phyloP scores from a whole-genome alignment of 2,113 vertebrate genomes.

The Gnathonemus longibarbis region DNA sequence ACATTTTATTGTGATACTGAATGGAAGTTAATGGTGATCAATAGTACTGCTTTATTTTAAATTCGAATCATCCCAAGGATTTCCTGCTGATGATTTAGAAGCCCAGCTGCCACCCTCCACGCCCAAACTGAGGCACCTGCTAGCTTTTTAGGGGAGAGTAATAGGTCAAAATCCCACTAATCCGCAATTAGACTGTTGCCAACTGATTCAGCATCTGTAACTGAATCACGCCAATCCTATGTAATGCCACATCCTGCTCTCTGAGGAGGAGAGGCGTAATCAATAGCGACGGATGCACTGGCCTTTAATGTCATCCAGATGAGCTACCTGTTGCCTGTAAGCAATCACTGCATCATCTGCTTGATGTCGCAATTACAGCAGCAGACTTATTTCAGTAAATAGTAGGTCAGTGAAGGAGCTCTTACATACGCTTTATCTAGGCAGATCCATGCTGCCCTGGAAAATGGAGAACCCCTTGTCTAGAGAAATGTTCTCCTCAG shows the following conservation, averaged over 20 bases:
- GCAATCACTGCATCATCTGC: not conserved
- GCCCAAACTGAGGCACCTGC: conserved; percentile 34
- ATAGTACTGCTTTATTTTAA: not conserved
- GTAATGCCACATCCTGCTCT: conserved; percentile 37
- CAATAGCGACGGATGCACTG: conserved; percentile 1
- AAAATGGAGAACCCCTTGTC: not conserved
- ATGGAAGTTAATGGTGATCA: not conserved
- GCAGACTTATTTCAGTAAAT: not conserved
- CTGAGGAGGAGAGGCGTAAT: conserved; percentile 18
- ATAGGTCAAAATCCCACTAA: conserved; percentile 26
- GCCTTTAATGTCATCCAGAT: conserved; percentile 32
- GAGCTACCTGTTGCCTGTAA: conserved; percentile 26
- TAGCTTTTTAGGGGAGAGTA: conserved; percentile 31
- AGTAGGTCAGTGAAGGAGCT: not conserved
- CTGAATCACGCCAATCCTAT: conserved; percentile 29
- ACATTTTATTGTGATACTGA: not conserved
- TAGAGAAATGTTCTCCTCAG: not conserved
- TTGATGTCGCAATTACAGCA: not conserved
- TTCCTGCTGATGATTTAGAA: not conserved
- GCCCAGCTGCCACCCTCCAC: conserved; percentile 47
- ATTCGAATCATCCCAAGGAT: not conserved
- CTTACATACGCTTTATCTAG: not conserved
- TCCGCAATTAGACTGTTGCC: conserved; percentile 26
- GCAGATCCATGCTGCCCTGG: not conserved
- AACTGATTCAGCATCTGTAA: conserved; percentile 46